Evolutionary conservation across 2,113 vertebrate species (phyloP), one percentile per base, ranked within the genome.

Genomic region (Propithecus coquereli): DNA sequence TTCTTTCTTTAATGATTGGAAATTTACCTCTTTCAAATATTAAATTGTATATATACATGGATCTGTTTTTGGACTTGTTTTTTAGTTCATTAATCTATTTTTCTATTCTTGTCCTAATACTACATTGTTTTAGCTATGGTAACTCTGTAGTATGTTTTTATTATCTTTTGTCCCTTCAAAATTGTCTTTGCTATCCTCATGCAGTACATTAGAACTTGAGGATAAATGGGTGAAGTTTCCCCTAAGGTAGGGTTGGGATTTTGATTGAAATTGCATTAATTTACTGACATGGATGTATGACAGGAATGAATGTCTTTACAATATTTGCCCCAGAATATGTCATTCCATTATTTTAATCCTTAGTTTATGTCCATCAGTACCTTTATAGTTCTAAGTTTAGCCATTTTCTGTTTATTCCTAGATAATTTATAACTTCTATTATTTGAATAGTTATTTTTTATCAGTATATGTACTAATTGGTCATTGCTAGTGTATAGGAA

Each of bases 1-100:
- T 65, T 47, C 71, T 87, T 80, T 74, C 37, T 76, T 70, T 23
- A 84, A 43, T 45, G 16, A 74, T 14, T 85, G 17, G n/a, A 79
- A 93, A 73, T 87, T 91, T 57, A 73, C 57, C 27, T 22, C 71
- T 85, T 93, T 87, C 65, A 91, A 94, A 76, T 87, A 61, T 68
- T 73, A 70, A 85, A 47, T 76, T 90, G 30, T 74, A 79, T 65
- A 93, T 40, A 63, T 43, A 43, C 9, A 40, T 43, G 52, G 25
- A 25, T 85, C 52, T 74, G 59, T n/a, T 86, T 91, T 71, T 30
- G 52, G 52, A 71, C n/a, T 63, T 22, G 18, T 23, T 82, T 30
- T 90, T 73, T 80, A 66, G 59, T 88, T 76, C n/a, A 87, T 43
- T 87, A 54, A 86, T 52, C 59, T 85, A n/a, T 77, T n/a, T 87